Percentiles rank a stretch among this genome's conserved stretches.
Conservation (phyloP, 2,888 invertebrate species). For the Lampropteryx suffumata region DNA sequence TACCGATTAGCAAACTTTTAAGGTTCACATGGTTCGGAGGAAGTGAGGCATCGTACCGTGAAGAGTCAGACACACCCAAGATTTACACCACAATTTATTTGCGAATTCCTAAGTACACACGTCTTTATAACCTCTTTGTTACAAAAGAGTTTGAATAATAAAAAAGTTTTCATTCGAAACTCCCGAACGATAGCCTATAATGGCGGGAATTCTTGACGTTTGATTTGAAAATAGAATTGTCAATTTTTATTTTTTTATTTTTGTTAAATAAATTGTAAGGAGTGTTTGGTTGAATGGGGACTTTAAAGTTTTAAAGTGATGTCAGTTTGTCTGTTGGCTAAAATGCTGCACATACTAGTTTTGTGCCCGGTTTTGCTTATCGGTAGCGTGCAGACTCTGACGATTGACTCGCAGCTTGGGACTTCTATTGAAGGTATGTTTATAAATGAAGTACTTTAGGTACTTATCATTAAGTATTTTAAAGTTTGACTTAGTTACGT, state of each 20-base stretch:
- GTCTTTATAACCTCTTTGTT: conserved; percentile 45
- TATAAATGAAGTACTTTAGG: neutral
- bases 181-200: neutral
- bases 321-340: conserved; percentile 48
- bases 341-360: conserved; percentile 64
- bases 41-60: conserved; percentile 63
- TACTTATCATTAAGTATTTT: too few species aligned
- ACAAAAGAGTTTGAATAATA: conserved; percentile 3
- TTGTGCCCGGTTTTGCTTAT: conserved; percentile 68
- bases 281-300: conserved; percentile 10
- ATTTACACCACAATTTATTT: conserved; percentile 69
- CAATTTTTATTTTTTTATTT: neutral
- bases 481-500: too few species aligned
- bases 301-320: conserved; percentile 35
- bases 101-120: conserved; percentile 67
- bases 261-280: neutral
- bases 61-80: conserved; percentile 61
- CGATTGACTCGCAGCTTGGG: conserved; percentile 73
- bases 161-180: neutral
- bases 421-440: conserved; percentile 74
- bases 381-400: conserved; percentile 66
- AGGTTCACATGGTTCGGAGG: conserved; percentile 66
- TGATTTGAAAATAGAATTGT: conserved; percentile 8
- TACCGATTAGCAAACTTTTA: conserved; percentile 61
- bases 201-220: neutral